Base-by-base conservation (phyloP, 92 coral and sea anemone genomes). In the Phenganax stokvisi region DNA sequence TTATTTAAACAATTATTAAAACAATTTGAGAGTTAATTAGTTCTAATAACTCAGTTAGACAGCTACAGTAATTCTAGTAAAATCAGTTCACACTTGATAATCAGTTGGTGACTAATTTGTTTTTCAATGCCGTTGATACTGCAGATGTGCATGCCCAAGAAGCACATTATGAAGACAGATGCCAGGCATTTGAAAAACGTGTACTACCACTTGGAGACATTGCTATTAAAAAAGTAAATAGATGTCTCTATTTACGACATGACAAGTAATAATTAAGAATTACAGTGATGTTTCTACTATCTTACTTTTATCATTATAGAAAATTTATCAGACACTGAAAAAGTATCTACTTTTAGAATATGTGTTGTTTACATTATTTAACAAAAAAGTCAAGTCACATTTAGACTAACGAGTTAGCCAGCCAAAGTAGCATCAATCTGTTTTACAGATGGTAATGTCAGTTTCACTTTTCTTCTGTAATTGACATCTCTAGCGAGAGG, bases 401-500 rank as follows among this genome's bases (percentile, higher is more conserved):
- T 12, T 71, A 71, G 8, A 71, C 76, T 17, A 20, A 30, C 55
- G 6, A 7, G n/a, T 54, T 73, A 73, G 12, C 47, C 59, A 17
- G 83, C 65, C 28, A 96, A 72, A 1, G 99, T 96, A 20, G 99
- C 99, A 51, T 96, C 99, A 31, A 96, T 90, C 82, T 96, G 97
- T 56, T 89, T 92, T 25, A 96, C 83, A 37, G 77, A 87, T 13
- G 99, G 99, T 47, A 96, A 56, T 20, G 97, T 93, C 10, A 96
- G 99, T 80, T 89, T 96, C 27, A 96, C 90, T 85, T 96, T 96
- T 76, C 99, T 87, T 68, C 99, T 86, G 89, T 96, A 96, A 15
- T 88, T 84, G 13, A 91, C 72, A 81, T 96, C 96, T 17, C 81
- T 78, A 83, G 89, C 90, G 28, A 96, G 84, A 28, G 97, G 97